These are phyloP conservation scores for Tylochromis polylepis DNA, from an alignment of 2,113 vertebrate genomes.

Conservation along the genomic window DNA sequence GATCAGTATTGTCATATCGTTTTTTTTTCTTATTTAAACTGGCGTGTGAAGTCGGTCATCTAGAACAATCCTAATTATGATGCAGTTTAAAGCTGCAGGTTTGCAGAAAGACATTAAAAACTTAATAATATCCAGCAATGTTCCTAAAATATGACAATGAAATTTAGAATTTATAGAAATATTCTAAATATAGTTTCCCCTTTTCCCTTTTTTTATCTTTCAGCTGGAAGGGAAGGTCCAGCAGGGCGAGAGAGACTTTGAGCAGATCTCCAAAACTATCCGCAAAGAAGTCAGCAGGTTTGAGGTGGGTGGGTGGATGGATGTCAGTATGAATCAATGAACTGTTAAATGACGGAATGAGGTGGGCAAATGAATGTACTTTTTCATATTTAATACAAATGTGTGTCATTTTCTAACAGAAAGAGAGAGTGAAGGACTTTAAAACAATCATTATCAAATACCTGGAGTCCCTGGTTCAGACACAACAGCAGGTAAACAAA, in stretches of 20 bases:
- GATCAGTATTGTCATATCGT: too few species aligned
- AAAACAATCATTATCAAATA: constrained; percentile 94
- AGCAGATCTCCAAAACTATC: constrained; percentile 97
- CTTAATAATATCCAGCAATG: background rate
- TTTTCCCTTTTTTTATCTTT: background rate
- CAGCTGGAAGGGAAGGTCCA: constrained; percentile 96
- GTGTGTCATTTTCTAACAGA: constrained; percentile 71
- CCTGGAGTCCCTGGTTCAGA: constrained; percentile 94
- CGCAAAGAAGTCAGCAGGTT: constrained; percentile 94
- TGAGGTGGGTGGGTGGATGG: constrained; percentile 75
- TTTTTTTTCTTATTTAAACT: background rate
- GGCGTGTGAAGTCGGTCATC: background rate
- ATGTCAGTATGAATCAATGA: accelerated
- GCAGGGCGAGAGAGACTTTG: constrained; percentile 96
- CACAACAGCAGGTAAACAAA: constrained; percentile 90
- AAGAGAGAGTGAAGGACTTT: constrained; percentile 95
- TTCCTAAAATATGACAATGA: background rate
- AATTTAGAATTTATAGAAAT: background rate
- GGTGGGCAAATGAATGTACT: background rate
- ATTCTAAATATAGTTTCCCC: background rate
- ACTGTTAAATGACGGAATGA: background rate
- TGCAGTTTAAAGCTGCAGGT: background rate
- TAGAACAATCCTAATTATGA: background rate
- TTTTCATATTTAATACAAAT: background rate
- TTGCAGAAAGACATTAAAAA: background rate